Evolutionary conservation across 1,140 invertebrate species (phyloP).

Genomic region (Atta cephalotes): DNA sequence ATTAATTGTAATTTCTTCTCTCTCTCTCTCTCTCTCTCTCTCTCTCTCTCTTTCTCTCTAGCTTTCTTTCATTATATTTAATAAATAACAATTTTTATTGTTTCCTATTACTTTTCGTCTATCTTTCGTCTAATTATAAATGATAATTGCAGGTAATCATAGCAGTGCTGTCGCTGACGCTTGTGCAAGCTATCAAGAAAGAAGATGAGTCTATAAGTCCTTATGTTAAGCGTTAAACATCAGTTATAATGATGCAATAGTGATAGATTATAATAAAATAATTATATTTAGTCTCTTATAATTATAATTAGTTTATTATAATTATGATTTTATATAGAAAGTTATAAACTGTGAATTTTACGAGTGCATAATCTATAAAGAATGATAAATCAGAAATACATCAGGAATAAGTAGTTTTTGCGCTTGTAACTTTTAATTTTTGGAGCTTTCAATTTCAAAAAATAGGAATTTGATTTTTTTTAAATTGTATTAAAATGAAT

Average conservation of each 20-base stretch:
- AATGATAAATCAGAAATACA: slow-evolving; percentile 27
- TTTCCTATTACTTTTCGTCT: not conserved
- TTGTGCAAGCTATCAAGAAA: slow-evolving; percentile 90
- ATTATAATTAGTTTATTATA: too few species aligned
- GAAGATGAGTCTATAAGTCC: slow-evolving; percentile 88
- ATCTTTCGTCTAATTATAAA: not conserved
- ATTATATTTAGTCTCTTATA: not conserved
- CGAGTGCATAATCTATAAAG: not conserved
- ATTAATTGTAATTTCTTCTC: not conserved
- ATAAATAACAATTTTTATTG: not conserved
- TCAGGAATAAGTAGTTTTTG: not conserved
- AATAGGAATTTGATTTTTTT: not conserved
- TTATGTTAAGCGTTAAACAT: slow-evolving; percentile 76
- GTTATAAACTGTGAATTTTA: not conserved
- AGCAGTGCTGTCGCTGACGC: slow-evolving; percentile 88
- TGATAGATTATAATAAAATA: not conserved
- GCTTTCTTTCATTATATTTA: not conserved
- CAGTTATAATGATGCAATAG: not conserved
- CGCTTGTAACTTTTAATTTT: not conserved
- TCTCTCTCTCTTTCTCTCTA: too few species aligned
- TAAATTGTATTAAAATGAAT: too few species aligned
- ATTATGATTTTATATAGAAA: not conserved
- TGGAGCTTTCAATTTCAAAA: not conserved
- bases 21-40: not conserved
- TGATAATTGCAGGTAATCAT: slow-evolving; percentile 88